Percentiles rank a stretch among this genome's conserved stretches.
These are phyloP conservation scores for Scartelaos histophorus DNA, from an alignment of 2,113 vertebrate genomes.

Conservation along the genomic window DNA sequence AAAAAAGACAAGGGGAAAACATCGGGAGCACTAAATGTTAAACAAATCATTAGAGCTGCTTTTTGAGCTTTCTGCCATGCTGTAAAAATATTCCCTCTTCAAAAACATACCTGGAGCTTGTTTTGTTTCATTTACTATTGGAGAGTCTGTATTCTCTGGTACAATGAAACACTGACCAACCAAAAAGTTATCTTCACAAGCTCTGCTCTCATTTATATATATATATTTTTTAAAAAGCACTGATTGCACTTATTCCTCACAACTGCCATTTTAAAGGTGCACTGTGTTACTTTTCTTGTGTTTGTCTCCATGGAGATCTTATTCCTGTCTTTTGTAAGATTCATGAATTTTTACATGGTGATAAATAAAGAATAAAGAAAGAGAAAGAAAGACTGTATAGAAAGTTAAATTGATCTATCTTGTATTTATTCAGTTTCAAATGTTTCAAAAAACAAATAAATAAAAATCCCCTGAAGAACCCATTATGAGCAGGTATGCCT, in stretches of 20 bases:
- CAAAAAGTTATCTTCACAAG: neutral
- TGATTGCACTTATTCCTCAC: neutral
- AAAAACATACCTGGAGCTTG: slow-evolving; percentile 7
- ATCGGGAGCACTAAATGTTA: slow-evolving; percentile 67
- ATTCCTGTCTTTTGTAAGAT: no score
- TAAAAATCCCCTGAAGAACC: no score
- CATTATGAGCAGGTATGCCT: no score
- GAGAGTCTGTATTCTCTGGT: neutral
- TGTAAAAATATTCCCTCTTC: slow-evolving; percentile 3
- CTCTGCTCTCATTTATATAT: neutral
- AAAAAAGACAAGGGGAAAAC: slow-evolving; percentile 63
- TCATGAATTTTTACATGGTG: no score
- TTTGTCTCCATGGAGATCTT: no score
- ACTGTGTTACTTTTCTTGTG: no score
- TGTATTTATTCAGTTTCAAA: no score
- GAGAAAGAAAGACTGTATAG: no score
- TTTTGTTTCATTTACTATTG: neutral
- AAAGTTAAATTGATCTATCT: no score
- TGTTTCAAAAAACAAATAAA: no score
- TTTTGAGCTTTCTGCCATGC: neutral
- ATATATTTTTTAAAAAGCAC: neutral
- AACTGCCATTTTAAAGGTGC: no score
- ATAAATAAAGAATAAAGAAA: no score
- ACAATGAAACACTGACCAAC: neutral
- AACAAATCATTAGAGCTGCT: slow-evolving; percentile 66